Base-by-base conservation (phyloP, 2,888 invertebrate species). In the Meghimatium bilineatum region DNA sequence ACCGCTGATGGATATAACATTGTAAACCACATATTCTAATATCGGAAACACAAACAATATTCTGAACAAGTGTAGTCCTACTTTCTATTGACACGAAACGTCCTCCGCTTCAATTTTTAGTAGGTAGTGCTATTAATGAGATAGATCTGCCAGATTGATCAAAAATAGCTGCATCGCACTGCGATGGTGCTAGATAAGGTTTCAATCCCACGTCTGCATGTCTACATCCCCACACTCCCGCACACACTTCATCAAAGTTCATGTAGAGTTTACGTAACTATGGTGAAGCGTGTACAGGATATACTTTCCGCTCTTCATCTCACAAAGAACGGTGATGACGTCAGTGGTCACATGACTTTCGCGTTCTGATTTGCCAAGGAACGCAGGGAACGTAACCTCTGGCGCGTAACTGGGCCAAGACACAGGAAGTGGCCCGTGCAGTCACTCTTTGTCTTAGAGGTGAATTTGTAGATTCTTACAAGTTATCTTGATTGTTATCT, bases 381-480 rank as follows among this genome's bases (percentile, higher is more conserved):
- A 5, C 36, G 52, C 44, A 74, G 10, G 52, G 72, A 74, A 29
- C 36, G 32, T 74, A 74, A 74, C 74, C 74, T 34, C n/a, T 74
- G 52, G 32, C 49, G 52, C 12, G 32, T 52, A 74, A 52, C 52
- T 52, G 74, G 74, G 74, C n/a, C 74, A 74, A 52, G 52, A 74
- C 74, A 74, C 74, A 49, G 74, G 74, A 74, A 74, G 52, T 74
- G 74, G 74, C 74, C 74, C 52, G 52, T 52, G 74, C 52, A 17
- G 52, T 74, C 52, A 74, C 12, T 74, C 74, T 74, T 74, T 74
- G 74, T 74, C 74, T 74, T 74, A 32, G 52, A 74, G 74, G 74
- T 29, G 71, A 74, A 74, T 52, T 74, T 23, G 52, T 32, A 49
- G 23, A 52, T 52, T 23, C 74, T 52, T 56, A 32, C 32, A 32